Base-by-base conservation (phyloP, 2,888 invertebrate genomes). In the Matsumyia berberina region DNA sequence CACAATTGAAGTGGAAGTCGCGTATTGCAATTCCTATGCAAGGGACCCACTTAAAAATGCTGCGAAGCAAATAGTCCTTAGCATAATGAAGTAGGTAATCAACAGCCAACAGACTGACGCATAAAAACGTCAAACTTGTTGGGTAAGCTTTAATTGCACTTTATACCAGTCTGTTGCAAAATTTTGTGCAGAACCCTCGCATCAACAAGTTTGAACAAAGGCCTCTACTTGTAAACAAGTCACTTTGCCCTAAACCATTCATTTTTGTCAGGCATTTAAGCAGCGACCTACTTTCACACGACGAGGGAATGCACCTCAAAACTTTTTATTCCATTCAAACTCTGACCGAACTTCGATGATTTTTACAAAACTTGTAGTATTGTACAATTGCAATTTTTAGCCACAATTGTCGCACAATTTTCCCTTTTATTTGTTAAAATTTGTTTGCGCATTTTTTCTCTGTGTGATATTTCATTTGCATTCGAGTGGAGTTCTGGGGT, bases 301-400 rank as follows among this genome's bases (percentile, higher is more conserved):
- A 42, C 57, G 44, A 19, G 6, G 11, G 51, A 33, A 35, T 42
- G 12, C 39, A 51, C 12, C 53, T n/a, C n/a, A 4, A 33, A 44
- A 73, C 33, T 53, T 44, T 53, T 44, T 7, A 12, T 57, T 49
- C 60, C 17, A 42, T 53, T 4, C 15, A 57, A 57, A 46, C 15
- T 15, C 35, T 8, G 24, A n/a, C 39, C 12, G 60, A 70, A 78
- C 64, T 72, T 60, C 35, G 35, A 39, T 12, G 46, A 62, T 49
- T 12, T 49, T 72, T 49, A n/a, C 15, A 11, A 58, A 72, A 79
- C 58, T 73, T 80, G 12, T 51, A 39, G 12, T 51, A 39, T 35
- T 55, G 17, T 19, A 55, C 53, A 46, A 24, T 29, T 53, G 29
- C 7, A 31, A 53, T 29, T 77, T 31, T 35, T 55, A 55, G 7